These are phyloP conservation scores for Carterocephalus palaemon DNA, from an alignment of 2,888 invertebrate species.

Conservation along the genomic window DNA sequence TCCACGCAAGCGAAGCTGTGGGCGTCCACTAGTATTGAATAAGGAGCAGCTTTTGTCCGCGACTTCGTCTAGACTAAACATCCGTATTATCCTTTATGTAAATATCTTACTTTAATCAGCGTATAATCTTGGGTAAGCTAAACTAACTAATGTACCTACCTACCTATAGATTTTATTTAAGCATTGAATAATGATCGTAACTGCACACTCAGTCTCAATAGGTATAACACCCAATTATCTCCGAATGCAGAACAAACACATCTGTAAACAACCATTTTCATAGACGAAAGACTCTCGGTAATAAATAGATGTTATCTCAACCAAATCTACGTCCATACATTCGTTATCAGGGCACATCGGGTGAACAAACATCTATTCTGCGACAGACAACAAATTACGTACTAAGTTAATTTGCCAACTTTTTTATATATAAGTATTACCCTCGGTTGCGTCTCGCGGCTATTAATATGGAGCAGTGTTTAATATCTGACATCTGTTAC, in stretches of 20 bases:
- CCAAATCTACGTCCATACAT: conserved; percentile 16
- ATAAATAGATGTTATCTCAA: conserved; percentile 16
- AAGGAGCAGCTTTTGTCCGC: too few species aligned
- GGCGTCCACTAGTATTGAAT: too few species aligned
- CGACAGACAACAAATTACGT: conserved; percentile 41
- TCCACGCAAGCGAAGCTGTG: too few species aligned
- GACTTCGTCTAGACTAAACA: too few species aligned
- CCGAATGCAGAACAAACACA: neutral
- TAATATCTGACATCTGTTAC: conserved; percentile 79
- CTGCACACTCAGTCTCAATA: too few species aligned
- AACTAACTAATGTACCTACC: too few species aligned
- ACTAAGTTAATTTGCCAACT: conserved; percentile 69
- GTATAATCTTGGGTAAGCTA: too few species aligned
- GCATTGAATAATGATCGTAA: too few species aligned
- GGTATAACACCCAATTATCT: too few species aligned
- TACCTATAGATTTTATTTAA: too few species aligned
- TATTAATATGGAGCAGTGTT: conserved; percentile 76
- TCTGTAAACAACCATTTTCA: neutral
- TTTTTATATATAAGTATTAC: conserved; percentile 75
- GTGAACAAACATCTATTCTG: conserved; percentile 8
- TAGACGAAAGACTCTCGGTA: neutral
- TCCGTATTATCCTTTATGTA: too few species aligned
- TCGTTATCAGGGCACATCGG: conserved; percentile 13
- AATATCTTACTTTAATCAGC: too few species aligned
- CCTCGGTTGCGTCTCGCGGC: conserved; percentile 62